A percentile compares a stretch with the other conserved stretches of the same genome.
These are phyloP conservation scores for Drosophila hawaiiensis DNA, from an alignment of 2,888 invertebrate species.

Conservation along the genomic window DNA sequence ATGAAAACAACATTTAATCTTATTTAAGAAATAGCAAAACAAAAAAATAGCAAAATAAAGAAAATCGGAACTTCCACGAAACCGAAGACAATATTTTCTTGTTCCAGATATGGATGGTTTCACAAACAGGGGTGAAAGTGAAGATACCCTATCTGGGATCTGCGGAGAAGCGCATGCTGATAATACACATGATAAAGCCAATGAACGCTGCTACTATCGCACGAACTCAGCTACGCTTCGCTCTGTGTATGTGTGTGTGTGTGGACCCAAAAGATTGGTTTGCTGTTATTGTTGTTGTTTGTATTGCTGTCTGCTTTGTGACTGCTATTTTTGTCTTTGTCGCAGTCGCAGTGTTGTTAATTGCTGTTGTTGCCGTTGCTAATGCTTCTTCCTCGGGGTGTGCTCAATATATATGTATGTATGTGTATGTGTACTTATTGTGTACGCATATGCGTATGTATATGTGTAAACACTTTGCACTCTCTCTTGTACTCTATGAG, in stretches of 20 bases:
- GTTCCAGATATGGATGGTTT: background rate
- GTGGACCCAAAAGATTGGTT: conserved; percentile 21
- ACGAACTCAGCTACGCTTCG: conserved; percentile 32
- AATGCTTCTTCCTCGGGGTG: conserved; percentile 32
- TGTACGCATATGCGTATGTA: conserved; percentile 24
- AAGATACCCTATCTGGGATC: conserved; percentile 1
- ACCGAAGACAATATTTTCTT: background rate
- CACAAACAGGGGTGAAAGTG: conserved; percentile 15
- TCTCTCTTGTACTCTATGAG: conserved; percentile 34
- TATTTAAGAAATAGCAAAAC: background rate
- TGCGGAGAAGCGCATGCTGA: conserved; percentile 23
- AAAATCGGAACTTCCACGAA: background rate
- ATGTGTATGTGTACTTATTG: conserved; percentile 16
- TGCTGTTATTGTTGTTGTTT: conserved; percentile 6
- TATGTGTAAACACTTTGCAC: conserved; percentile 34
- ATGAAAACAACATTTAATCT: background rate
- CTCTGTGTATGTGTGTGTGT: background rate
- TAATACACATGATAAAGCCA: conserved; percentile 61
- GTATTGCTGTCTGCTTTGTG: conserved; percentile 14
- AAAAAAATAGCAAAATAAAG: background rate
- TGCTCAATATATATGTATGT: conserved; percentile 35
- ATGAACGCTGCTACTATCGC: conserved; percentile 61
- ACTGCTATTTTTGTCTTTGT: conserved; percentile 33
- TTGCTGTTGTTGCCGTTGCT: conserved; percentile 45
- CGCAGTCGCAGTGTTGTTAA: conserved; percentile 47